Evolutionary conservation across 1,140 invertebrate genomes (phyloP).

Genomic region (Triops longicaudatus): DNA sequence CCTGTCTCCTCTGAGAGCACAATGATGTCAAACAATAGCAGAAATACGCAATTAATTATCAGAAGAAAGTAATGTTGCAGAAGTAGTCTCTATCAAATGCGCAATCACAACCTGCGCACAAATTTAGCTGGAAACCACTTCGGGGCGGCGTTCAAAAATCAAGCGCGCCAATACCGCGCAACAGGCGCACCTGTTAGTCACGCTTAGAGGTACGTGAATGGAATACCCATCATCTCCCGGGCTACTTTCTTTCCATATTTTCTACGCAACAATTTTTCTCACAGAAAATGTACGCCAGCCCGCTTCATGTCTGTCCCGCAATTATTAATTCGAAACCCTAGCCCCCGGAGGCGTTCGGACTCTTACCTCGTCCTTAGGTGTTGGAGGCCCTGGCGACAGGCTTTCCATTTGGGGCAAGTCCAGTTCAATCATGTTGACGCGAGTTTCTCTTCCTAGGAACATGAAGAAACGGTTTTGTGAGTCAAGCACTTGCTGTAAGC

Average conservation of each 20-base stretch:
- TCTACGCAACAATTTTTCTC: neutral
- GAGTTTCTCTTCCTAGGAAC: neutral
- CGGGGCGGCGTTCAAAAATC: neutral
- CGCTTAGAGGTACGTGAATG: neutral
- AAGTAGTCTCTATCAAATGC: no score
- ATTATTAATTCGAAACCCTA: neutral
- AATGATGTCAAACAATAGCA: no score
- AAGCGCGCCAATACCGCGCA: neutral
- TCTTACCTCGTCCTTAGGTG: neutral
- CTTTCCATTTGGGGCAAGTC: slow-evolving; percentile 28
- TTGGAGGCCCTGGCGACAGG: slow-evolving; percentile 26
- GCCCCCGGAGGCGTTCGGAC: neutral
- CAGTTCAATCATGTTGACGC: slow-evolving; percentile 24
- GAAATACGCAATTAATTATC: no score
- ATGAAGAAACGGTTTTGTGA: neutral
- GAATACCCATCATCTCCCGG: neutral
- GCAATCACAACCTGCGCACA: neutral
- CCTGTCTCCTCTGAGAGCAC: no score
- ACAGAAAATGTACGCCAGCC: neutral
- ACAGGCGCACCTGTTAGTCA: neutral
- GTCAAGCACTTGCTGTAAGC: neutral
- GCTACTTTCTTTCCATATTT: neutral
- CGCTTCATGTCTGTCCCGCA: neutral
- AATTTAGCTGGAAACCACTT: neutral
- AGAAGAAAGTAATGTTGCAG: no score